Conservation (phyloP, 2,113 vertebrate genomes). For the Mionectes macconnelli region DNA sequence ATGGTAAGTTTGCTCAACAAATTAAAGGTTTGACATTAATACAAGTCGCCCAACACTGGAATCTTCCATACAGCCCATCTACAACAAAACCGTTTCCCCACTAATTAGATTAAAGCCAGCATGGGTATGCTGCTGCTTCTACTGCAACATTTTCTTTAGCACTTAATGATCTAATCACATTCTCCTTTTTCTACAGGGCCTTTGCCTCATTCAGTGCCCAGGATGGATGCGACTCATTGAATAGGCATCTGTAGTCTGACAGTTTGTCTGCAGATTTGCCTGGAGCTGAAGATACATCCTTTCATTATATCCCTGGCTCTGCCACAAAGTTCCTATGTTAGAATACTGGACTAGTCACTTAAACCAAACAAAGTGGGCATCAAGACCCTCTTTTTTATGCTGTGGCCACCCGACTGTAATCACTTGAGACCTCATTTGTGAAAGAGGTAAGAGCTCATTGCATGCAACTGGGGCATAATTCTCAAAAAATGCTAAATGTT, state of each 20-base stretch:
- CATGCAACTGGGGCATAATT: neutral
- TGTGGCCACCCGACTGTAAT: neutral
- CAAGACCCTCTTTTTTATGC: neutral
- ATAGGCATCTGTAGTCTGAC: slow-evolving; percentile 22
- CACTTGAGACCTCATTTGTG: neutral
- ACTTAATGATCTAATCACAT: slow-evolving; percentile 44
- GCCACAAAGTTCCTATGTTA: neutral
- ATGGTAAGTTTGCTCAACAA: neutral
- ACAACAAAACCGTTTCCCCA: neutral
- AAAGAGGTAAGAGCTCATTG: neutral
- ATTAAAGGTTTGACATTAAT: neutral
- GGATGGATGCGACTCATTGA: slow-evolving; percentile 40
- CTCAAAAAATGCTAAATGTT: neutral
- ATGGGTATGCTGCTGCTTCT: neutral
- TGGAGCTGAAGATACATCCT: slow-evolving; percentile 21
- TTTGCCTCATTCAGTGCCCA: slow-evolving; percentile 26
- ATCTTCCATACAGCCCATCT: neutral
- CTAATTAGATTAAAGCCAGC: neutral
- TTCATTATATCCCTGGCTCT: slow-evolving; percentile 8
- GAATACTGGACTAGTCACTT: neutral
- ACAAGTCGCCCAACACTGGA: neutral
- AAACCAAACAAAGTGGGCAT: neutral
- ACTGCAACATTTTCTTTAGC: neutral
- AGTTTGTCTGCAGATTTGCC: slow-evolving; percentile 23
- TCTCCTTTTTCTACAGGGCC: slow-evolving; percentile 7